Evolutionary conservation across 2,797 vertebrate species (phyloP).

Genomic region (Crax fasciolata): DNA sequence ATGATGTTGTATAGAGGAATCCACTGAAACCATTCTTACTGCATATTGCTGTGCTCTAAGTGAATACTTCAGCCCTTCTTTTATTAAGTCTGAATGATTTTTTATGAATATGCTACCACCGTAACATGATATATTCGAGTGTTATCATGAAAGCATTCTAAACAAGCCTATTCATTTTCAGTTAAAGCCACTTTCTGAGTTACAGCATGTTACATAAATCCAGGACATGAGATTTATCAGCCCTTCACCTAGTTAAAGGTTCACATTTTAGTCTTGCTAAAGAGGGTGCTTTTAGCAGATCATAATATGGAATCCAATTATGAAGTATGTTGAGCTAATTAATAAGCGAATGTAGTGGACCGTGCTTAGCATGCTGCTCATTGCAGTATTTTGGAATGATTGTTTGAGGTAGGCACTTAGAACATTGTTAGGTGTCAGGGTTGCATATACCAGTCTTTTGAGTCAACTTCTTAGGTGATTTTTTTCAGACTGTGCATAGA

Average conservation of each 20-base stretch:
- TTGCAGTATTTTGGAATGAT: background rate
- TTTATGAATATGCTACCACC: background rate
- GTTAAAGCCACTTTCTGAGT: constrained; percentile 50
- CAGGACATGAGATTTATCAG: constrained; percentile 60
- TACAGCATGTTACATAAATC: constrained; percentile 37
- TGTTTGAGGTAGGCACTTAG: background rate
- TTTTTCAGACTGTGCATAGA: background rate
- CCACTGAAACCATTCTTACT: constrained; percentile 52
- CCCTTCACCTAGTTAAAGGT: constrained; percentile 63
- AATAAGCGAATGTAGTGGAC: constrained; percentile 1
- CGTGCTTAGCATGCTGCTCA: background rate
- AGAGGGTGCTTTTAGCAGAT: constrained; percentile 13
- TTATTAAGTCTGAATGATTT: constrained; percentile 4
- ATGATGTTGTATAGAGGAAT: constrained; percentile 60
- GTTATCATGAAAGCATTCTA: constrained; percentile 19
- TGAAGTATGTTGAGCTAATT: constrained; percentile 43
- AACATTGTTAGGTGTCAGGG: background rate
- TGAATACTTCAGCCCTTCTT: constrained; percentile 32
- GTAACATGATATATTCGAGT: background rate
- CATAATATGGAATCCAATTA: constrained; percentile 40
- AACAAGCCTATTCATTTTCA: constrained; percentile 42
- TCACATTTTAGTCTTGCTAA: constrained; percentile 63
- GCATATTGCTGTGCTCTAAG: constrained; percentile 39
- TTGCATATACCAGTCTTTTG: background rate
- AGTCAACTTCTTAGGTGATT: background rate